Conservation (phyloP, 2,888 invertebrate genomes). For the Ectemnius cavifrons region DNA sequence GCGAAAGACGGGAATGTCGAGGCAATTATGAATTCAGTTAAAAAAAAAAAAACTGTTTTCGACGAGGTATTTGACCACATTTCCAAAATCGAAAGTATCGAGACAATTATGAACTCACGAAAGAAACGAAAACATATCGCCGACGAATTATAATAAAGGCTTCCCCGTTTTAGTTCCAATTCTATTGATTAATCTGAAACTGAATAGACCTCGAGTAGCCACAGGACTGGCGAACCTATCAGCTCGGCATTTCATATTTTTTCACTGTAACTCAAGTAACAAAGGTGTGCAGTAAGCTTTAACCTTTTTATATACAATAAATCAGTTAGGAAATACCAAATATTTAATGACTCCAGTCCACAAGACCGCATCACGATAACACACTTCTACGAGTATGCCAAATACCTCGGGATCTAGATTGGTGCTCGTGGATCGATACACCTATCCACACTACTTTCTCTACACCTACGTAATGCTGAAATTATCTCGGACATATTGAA, state of each 20-base stretch:
- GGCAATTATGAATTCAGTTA: conserved; percentile 40
- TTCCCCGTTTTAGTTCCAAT: conserved; percentile 49
- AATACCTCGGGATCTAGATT: conserved; percentile 29
- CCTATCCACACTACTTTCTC: conserved; percentile 35
- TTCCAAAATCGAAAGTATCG: conserved; percentile 36
- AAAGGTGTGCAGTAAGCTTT: conserved; percentile 43
- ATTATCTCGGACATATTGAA: conserved; percentile 19
- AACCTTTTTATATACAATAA: conserved; percentile 40
- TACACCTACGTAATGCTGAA: conserved; percentile 23
- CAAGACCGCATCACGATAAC: conserved; percentile 19
- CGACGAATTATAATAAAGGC: conserved; percentile 68
- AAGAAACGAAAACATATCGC: conserved; percentile 60
- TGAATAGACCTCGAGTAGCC: conserved; percentile 36
- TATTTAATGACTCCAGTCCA: conserved; percentile 22
- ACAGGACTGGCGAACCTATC: conserved; percentile 41
- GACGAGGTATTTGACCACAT: conserved; percentile 10
- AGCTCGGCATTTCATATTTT: conserved; percentile 56
- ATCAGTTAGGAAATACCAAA: conserved; percentile 24
- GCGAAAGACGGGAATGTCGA: conserved; percentile 38
- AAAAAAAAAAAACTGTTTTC: not conserved
- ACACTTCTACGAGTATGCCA: conserved; percentile 5
- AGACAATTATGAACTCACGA: conserved; percentile 40
- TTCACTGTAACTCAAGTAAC: conserved; percentile 46
- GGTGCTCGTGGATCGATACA: conserved; percentile 39
- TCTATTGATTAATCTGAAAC: conserved; percentile 42